Conservation (phyloP, 2,113 vertebrate species). For the Lamprotornis superbus region DNA sequence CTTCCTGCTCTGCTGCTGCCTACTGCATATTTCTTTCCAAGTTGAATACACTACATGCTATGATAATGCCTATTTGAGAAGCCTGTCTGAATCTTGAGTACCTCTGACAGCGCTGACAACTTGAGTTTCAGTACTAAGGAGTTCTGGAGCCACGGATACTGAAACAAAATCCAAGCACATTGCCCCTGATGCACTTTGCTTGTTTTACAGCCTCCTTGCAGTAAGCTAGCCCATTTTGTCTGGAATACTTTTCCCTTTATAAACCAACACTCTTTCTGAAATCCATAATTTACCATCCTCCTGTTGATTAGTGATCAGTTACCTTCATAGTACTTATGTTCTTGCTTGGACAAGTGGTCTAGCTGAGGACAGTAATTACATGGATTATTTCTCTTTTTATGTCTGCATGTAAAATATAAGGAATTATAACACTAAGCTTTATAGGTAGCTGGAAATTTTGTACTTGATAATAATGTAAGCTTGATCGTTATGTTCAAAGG, state of each 20-base stretch:
- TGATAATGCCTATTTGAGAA: neutral
- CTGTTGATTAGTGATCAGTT: neutral
- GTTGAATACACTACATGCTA: fast-evolving
- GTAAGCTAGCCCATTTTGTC: neutral
- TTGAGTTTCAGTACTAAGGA: neutral
- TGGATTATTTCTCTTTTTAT: neutral
- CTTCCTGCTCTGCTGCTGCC: neutral
- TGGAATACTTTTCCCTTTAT: neutral
- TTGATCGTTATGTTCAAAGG: neutral
- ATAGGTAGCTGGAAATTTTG: neutral
- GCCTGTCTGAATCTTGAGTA: neutral
- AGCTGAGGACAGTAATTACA: neutral
- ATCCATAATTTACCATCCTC: neutral
- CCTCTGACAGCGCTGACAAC: neutral
- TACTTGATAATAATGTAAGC: neutral
- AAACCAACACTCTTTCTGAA: neutral
- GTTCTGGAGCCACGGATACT: neutral
- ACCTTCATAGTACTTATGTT: neutral
- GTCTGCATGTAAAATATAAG: neutral
- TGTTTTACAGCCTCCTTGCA: neutral
- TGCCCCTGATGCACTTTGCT: neutral
- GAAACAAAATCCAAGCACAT: neutral
- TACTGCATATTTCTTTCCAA: neutral
- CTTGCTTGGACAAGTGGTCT: neutral
- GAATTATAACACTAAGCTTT: neutral